Evolutionary conservation across 2,888 invertebrate genomes (phyloP).

Genomic region (Tenthredo scrophulariae): DNA sequence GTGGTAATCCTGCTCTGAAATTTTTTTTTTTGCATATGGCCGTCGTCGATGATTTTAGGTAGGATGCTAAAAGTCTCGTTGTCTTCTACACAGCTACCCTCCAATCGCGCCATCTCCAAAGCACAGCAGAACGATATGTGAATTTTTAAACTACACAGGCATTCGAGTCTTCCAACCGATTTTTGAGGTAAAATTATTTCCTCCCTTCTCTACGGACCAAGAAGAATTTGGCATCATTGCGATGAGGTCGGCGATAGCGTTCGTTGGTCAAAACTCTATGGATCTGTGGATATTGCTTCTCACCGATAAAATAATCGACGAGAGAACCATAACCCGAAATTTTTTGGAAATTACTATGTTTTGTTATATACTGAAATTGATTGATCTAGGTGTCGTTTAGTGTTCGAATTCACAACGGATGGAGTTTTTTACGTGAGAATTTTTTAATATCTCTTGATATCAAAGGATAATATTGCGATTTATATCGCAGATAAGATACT

Average conservation of each 20-base stretch:
- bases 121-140: constrained; percentile 5
- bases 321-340: not conserved
- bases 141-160: not conserved
- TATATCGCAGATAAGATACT: too few relatives aligned
- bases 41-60: not conserved
- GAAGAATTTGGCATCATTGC: not conserved
- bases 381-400: too few relatives aligned
- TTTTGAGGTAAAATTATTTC: not conserved
- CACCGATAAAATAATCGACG: not conserved
- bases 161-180: not conserved
- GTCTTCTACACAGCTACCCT: not conserved
- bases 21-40: not conserved
- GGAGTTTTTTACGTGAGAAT: not conserved
- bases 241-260: not conserved
- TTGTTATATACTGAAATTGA: not conserved
- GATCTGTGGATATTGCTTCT: not conserved
- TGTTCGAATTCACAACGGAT: too few relatives aligned
- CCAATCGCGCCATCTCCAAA: not conserved
- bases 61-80: not conserved
- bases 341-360: not conserved
- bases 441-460: not conserved
- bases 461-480: not conserved
- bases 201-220: not conserved
- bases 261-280: not conserved
- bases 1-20: not conserved